Evolutionary conservation across 2,797 vertebrate species (phyloP), one percentile per base, ranked within the genome.

Genomic region (Sebastiscus albofasciatus): DNA sequence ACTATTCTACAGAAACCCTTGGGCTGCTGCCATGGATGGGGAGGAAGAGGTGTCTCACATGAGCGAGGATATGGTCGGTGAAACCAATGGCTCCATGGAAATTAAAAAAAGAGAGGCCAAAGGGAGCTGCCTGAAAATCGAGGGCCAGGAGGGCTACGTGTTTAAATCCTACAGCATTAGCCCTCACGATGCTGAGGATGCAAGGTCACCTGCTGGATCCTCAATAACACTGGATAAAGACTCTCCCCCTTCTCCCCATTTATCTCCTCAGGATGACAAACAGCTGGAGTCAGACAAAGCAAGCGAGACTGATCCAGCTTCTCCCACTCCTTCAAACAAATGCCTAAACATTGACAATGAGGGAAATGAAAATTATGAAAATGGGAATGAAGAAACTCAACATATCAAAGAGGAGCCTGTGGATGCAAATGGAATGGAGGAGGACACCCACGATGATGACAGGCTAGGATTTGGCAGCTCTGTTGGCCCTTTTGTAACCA

Each of bases 371-470:
- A 83, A 72, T 10, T 89, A 80, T 72, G 91, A 93, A 86, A 92
- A 92, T 18, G 86, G 84, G 16, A 87, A 87, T 20, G 91, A 94
- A 71, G 87, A 91, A 84, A 85, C 91, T 77, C 84, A 92, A 20
- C 95, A 96, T 93, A 93, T 97, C 75, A 97, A 96, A 93, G 93
- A 90, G 36, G 92, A 94, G 66, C 80, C 72, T 29, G 85, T 72
- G 20, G 96, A 97, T 89, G 94, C 89, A 52, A 96, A 96, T 89
- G 95, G 94, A 33, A 85, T 95, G 69, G 95, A 93, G 72, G 96
- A 96, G 24, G 97, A 95, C 58, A 90, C 94, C 24, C 96, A 96
- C 2, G 96, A 97, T 55, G 97, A 97, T 55, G 97, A 96, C 59
- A 96, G 95, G 77, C 92, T 95, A 8, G 94, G 93, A 77, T 96